Evolutionary conservation across 2,888 invertebrate genomes (phyloP).

Genomic region (Tillus elongatus): DNA sequence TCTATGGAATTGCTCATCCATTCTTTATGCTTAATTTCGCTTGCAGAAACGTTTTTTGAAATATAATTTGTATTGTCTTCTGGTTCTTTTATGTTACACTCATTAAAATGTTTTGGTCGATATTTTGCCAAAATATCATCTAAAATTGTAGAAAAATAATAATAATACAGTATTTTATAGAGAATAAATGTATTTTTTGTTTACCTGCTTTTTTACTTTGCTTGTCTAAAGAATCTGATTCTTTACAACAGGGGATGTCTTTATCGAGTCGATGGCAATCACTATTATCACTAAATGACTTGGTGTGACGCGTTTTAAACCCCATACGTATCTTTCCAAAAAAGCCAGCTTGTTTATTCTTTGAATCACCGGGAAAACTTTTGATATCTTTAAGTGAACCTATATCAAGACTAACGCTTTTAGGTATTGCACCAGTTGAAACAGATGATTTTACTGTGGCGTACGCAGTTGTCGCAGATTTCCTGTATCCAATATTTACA

Average conservation of each 20-base stretch:
- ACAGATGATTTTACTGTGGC: conserved; percentile 41
- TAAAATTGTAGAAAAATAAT: neutral
- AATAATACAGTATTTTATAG: too few species aligned
- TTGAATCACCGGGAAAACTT: conserved; percentile 47
- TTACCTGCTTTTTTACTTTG: too few species aligned
- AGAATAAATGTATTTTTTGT: too few species aligned
- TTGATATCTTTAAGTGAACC: conserved; percentile 74
- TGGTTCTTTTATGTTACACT: conserved; percentile 18
- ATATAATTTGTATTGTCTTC: too few species aligned
- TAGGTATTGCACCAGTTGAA: conserved; percentile 79
- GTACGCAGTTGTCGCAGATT: conserved; percentile 11
- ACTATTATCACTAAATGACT: too few species aligned
- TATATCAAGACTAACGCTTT: conserved; percentile 86
- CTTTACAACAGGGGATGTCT: too few species aligned
- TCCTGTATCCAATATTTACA: conserved; percentile 18
- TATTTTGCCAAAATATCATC: conserved; percentile 96
- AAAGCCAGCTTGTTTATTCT: conserved; percentile 53
- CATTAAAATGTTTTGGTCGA: conserved; percentile 42
- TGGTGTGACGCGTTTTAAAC: conserved; percentile 55
- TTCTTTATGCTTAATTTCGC: conserved; percentile 11
- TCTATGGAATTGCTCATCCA: conserved; percentile 38
- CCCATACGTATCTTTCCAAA: conserved; percentile 66
- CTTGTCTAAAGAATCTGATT: too few species aligned
- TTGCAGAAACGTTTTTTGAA: too few species aligned
- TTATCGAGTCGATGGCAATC: too few species aligned